Conservation (phyloP, 2,113 vertebrate species). For the Progne subis region DNA sequence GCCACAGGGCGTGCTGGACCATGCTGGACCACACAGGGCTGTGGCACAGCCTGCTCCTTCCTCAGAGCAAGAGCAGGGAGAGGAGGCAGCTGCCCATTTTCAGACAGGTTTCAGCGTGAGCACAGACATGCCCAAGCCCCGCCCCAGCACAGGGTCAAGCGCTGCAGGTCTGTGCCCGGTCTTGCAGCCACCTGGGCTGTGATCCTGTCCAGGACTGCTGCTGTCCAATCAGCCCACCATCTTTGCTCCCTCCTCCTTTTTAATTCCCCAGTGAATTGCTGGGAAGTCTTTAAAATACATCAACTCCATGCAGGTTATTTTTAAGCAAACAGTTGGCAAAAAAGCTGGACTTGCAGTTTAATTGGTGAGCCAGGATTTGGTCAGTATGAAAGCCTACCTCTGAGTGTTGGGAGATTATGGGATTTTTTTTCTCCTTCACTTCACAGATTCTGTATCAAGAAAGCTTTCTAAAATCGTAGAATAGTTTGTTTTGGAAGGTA, state of each 20-base stretch:
- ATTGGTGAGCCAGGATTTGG: background rate
- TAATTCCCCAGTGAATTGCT: background rate
- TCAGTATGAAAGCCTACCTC: background rate
- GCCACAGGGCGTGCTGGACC: background rate
- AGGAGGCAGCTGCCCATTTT: background rate
- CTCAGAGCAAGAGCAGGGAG: background rate
- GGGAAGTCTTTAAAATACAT: background rate
- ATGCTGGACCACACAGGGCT: background rate
- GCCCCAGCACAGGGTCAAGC: background rate
- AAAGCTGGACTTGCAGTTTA: background rate
- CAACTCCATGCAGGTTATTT: background rate
- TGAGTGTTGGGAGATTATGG: background rate
- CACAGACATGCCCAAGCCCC: background rate
- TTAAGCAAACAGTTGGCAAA: background rate
- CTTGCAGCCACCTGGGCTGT: background rate
- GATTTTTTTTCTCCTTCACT: background rate
- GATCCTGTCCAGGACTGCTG: background rate
- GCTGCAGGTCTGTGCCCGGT: accelerated
- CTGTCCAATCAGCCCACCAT: background rate
- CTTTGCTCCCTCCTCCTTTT: background rate
- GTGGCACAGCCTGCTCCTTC: background rate
- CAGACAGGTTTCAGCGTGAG: background rate
- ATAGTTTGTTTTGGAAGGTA: background rate
- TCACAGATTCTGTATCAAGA: background rate
- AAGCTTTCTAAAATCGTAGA: background rate